Percentiles rank a stretch among this genome's conserved stretches.
These are phyloP conservation scores for Ctenosaura bakeri DNA, from an alignment of 2,797 vertebrate species.

Conservation along the genomic window DNA sequence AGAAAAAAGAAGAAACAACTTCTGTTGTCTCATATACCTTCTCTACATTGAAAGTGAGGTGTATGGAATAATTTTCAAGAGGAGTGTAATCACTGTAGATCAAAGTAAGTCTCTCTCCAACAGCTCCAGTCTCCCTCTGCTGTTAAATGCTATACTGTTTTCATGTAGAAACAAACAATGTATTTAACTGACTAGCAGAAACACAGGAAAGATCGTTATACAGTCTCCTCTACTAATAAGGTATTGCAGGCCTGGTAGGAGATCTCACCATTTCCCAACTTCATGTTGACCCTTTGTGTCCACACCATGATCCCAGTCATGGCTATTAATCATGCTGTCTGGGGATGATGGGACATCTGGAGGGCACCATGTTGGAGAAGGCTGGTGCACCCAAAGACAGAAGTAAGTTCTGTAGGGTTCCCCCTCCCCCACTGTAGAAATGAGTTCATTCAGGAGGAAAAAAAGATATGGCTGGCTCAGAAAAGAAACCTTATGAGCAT, in stretches of 20 bases:
- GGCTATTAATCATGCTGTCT: neutral
- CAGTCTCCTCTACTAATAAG: conserved; percentile 29
- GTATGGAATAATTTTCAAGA: conserved; percentile 67
- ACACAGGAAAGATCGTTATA: conserved; percentile 42
- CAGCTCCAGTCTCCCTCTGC: conserved; percentile 58
- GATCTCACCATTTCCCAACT: neutral
- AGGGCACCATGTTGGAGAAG: neutral
- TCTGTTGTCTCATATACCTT: conserved; percentile 73
- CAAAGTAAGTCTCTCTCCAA: conserved; percentile 57
- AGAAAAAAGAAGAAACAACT: conserved; percentile 61
- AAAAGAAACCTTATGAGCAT: conserved; percentile 60
- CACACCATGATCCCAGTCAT: neutral
- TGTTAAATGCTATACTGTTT: conserved; percentile 47
- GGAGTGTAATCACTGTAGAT: conserved; percentile 69
- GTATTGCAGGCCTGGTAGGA: neutral
- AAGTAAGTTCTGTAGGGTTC: conserved; percentile 25
- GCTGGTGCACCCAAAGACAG: conserved; percentile 10
- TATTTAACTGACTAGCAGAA: conserved; percentile 51
- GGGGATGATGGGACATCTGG: neutral
- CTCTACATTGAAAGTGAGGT: conserved; percentile 73
- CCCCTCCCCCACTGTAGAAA: conserved; percentile 38
- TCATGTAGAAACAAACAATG: conserved; percentile 62
- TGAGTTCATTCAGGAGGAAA: conserved; percentile 17
- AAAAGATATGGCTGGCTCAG: conserved; percentile 40
- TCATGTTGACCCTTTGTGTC: neutral